Percentiles rank a stretch among this genome's conserved stretches.
These are phyloP conservation scores for Stictonetta naevosa DNA, from an alignment of 2,113 vertebrate genomes.

Conservation along the genomic window DNA sequence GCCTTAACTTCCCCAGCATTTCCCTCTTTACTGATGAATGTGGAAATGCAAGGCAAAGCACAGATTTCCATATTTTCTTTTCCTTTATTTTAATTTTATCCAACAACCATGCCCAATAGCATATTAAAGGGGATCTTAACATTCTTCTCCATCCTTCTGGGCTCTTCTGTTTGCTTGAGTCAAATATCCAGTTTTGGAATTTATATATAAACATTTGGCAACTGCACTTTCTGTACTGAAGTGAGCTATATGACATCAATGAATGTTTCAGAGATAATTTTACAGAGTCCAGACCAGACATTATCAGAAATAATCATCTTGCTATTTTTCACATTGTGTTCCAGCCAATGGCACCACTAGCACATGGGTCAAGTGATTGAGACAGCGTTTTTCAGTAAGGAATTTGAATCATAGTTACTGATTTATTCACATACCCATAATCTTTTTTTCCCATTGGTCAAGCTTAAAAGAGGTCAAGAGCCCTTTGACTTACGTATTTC, in stretches of 20 bases:
- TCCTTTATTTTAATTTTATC: neutral
- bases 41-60: neutral
- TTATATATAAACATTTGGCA: neutral
- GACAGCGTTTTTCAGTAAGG: constrained; percentile 62
- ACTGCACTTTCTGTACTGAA: neutral
- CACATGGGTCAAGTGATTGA: constrained; percentile 64
- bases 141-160: neutral
- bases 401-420: constrained; percentile 76
- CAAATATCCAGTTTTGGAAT: neutral
- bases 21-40: neutral
- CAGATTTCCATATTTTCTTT: neutral
- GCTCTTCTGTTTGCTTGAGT: neutral
- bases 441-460: constrained; percentile 75
- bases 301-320: constrained; percentile 13
- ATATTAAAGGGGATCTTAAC: neutral
- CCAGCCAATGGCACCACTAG: constrained; percentile 48
- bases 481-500: constrained; percentile 83
- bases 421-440: constrained; percentile 78
- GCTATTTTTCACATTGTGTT: constrained; percentile 49
- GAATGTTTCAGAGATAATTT: constrained; percentile 53
- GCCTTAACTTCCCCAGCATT: neutral
- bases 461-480: constrained; percentile 78
- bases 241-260: neutral
- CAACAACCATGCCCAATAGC: neutral
- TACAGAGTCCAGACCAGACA: constrained; percentile 9